These are phyloP conservation scores for Hypselothyrea guttata DNA, from an alignment of 2,888 invertebrate genomes.

Conservation along the genomic window DNA sequence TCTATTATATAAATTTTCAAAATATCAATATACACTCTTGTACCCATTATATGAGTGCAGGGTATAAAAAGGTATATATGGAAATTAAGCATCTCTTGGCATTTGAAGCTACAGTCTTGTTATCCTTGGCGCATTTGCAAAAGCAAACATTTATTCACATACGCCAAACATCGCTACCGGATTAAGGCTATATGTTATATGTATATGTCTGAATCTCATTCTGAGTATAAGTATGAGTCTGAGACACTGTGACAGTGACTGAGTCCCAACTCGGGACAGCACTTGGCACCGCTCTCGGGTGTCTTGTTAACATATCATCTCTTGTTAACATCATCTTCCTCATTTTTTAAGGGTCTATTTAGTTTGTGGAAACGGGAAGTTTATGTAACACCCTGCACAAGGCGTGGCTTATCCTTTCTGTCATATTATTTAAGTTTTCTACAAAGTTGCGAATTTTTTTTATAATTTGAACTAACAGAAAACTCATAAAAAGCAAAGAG, in stretches of 20 bases:
- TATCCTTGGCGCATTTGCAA: conserved; percentile 66
- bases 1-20: no score
- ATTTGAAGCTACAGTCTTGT: conserved; percentile 43
- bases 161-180: conserved; percentile 74
- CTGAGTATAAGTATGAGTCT: no score
- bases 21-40: no score
- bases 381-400: no score
- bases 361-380: no score
- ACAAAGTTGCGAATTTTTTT: no score
- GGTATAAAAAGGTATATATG: conserved; percentile 17
- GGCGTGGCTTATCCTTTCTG: no score
- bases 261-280: conserved; percentile 21
- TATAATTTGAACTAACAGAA: no score
- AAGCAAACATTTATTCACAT: conserved; percentile 75
- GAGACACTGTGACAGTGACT: conserved; percentile 53
- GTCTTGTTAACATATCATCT: conserved; percentile 79
- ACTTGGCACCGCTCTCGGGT: conserved; percentile 78
- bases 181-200: conserved; percentile 46
- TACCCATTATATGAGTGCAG: no score
- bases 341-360: no score
- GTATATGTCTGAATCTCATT: neutral
- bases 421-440: no score
- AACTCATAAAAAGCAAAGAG: no score
- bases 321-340: conserved; percentile 73
- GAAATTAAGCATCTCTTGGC: conserved; percentile 44